phyloP scores from a whole-genome alignment of 2,113 vertebrate species.

The Cyanoderma ruficeps region DNA sequence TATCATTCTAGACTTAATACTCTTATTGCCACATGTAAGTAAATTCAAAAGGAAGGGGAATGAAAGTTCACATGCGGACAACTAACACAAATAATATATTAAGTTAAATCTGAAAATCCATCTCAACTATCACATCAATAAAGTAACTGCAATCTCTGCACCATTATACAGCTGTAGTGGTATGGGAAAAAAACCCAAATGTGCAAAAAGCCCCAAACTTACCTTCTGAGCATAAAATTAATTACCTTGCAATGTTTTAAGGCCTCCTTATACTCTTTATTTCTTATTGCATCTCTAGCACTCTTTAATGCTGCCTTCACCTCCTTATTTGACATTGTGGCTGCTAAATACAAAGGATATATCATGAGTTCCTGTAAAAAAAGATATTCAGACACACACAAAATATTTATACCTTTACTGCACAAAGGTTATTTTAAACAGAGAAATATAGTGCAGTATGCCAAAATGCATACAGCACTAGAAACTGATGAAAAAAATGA shows the following conservation, averaged over 20 bases:
- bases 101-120: not conserved
- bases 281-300: slow-evolving; percentile 94
- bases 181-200: not conserved
- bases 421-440: not conserved
- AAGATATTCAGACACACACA: not conserved
- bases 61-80: not conserved
- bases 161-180: not conserved
- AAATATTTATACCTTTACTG: not conserved
- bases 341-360: not conserved
- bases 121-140: not conserved
- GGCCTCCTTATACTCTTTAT: slow-evolving; percentile 95
- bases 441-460: accelerated
- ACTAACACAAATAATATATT: not conserved
- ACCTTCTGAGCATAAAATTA: not conserved
- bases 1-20: not conserved
- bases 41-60: not conserved
- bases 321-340: slow-evolving; percentile 90
- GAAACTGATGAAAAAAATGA: not conserved
- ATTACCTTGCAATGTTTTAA: slow-evolving; percentile 97
- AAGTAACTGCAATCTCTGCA: too few relatives aligned
- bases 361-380: not conserved
- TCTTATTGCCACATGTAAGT: accelerated
- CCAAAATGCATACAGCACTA: not conserved
- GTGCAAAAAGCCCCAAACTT: not conserved
- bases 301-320: slow-evolving; percentile 91